These are phyloP conservation scores for Rutpela maculata DNA, from an alignment of 2,888 invertebrate species.

Conservation along the genomic window DNA sequence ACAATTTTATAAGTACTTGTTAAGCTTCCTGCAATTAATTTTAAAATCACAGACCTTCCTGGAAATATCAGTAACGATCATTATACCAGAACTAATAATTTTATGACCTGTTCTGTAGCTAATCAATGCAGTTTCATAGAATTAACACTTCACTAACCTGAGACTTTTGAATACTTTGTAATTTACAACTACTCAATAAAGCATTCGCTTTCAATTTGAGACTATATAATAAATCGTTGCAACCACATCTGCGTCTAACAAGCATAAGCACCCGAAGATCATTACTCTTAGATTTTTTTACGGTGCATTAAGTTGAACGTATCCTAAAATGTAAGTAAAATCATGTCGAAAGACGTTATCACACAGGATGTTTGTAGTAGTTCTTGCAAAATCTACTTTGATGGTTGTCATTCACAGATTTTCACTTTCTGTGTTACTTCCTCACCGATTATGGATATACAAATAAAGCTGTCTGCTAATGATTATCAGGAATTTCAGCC, in stretches of 20 bases:
- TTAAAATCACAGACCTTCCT: not conserved
- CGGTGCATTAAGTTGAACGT: slow-evolving; percentile 21
- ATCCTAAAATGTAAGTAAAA: slow-evolving; percentile 13
- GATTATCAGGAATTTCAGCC: not conserved
- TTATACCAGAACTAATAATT: slow-evolving; percentile 30
- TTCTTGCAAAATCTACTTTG: not conserved
- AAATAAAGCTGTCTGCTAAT: not conserved
- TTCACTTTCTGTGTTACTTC: not conserved
- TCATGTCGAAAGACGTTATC: not conserved
- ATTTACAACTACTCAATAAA: slow-evolving; percentile 37
- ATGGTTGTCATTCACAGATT: not conserved
- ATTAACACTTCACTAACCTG: not conserved
- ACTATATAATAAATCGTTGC: slow-evolving; percentile 29
- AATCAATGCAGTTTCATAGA: slow-evolving; percentile 19
- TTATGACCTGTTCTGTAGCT: not conserved
- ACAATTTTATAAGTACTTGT: too few relatives aligned
- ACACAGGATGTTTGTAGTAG: slow-evolving; percentile 18
- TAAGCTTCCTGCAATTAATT: too few relatives aligned
- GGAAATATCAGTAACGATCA: not conserved
- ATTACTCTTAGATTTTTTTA: slow-evolving; percentile 22
- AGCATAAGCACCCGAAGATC: slow-evolving; percentile 7
- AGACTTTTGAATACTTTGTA: slow-evolving; percentile 32
- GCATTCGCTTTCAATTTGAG: slow-evolving; percentile 31
- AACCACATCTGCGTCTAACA: slow-evolving; percentile 37
- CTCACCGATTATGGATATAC: not conserved